Conservation (phyloP, 2,797 vertebrate species). For the Australoheros facetus region DNA sequence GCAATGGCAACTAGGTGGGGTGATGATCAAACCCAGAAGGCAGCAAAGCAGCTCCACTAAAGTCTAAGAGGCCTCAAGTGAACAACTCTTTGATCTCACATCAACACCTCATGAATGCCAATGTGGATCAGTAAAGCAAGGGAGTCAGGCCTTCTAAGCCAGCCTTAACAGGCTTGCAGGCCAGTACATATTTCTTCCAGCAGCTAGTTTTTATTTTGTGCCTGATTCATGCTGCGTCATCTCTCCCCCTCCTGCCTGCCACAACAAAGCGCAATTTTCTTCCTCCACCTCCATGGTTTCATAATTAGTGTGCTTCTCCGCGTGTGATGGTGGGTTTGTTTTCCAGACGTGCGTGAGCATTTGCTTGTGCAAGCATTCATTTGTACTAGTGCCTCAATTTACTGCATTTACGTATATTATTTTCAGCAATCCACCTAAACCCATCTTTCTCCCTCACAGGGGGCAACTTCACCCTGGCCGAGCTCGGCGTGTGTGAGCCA, state of each 20-base stretch:
- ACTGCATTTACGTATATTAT: conserved; percentile 15
- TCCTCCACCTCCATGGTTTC: conserved; percentile 71
- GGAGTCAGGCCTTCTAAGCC: conserved; percentile 55
- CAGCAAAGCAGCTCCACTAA: conserved; percentile 61
- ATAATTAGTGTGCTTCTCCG: conserved; percentile 72
- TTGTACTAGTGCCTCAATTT: conserved; percentile 35
- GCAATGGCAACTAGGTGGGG: conserved; percentile 63
- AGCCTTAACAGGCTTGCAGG: conserved; percentile 66
- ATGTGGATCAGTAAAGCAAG: conserved; percentile 57
- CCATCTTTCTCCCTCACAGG: conserved; percentile 60
- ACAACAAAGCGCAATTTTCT: conserved; percentile 75
- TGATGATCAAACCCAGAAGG: conserved; percentile 73
- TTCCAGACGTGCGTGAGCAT: conserved; percentile 37
- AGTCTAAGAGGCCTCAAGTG: conserved; percentile 65
- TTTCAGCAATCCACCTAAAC: conserved; percentile 31
- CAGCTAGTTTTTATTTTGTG: conserved; percentile 65
- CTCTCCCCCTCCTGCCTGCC: conserved; percentile 58
- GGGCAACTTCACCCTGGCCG: conserved; percentile 91
- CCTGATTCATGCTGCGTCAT: conserved; percentile 77
- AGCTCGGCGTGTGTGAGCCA: conserved; percentile 92
- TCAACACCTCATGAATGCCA: conserved; percentile 72
- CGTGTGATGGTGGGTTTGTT: conserved; percentile 71
- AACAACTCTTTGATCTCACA: conserved; percentile 73
- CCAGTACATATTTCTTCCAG: conserved; percentile 67
- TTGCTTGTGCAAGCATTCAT: conserved; percentile 39